Percentiles rank a stretch among this genome's conserved stretches.
Evolutionary conservation across 2,113 vertebrate genomes (phyloP).

Genomic region (Brevimyrus niger): DNA sequence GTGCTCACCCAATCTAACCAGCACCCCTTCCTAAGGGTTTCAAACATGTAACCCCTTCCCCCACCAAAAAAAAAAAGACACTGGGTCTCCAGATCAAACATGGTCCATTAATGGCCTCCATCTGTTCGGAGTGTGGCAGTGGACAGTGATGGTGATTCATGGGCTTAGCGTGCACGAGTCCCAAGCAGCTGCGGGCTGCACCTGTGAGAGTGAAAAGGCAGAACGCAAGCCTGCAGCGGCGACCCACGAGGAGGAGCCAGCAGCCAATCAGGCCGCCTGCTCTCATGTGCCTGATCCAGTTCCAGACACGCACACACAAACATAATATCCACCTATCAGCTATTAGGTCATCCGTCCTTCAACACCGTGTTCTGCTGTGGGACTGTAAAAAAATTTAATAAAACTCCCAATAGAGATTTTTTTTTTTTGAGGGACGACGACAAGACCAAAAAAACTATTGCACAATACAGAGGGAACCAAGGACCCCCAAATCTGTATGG

Average conservation of each 20-base stretch:
- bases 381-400: conserved; percentile 31
- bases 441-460: conserved; percentile 50
- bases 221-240: conserved; percentile 34
- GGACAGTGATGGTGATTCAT: conserved; percentile 44
- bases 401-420: conserved; percentile 34
- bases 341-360: conserved; percentile 29
- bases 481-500: conserved; percentile 42
- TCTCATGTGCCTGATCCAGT: not conserved
- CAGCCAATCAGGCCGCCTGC: not conserved
- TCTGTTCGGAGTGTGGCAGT: conserved; percentile 26
- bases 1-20: not conserved
- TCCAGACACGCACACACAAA: not conserved
- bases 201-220: conserved; percentile 53
- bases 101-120: conserved; percentile 37
- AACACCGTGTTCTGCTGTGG: conserved; percentile 20
- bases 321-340: not conserved
- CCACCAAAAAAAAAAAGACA: not conserved
- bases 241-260: conserved; percentile 10
- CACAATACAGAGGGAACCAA: conserved; percentile 31
- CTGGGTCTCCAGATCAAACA: conserved; percentile 31
- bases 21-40: not conserved
- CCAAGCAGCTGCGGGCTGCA: conserved; percentile 58
- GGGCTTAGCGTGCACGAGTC: conserved; percentile 50
- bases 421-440: conserved; percentile 4
- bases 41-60: not conserved